A percentile compares a stretch with the other conserved stretches of the same genome.
Conservation (phyloP, 2,113 vertebrate species). For the Phrynosoma blainvillii region DNA sequence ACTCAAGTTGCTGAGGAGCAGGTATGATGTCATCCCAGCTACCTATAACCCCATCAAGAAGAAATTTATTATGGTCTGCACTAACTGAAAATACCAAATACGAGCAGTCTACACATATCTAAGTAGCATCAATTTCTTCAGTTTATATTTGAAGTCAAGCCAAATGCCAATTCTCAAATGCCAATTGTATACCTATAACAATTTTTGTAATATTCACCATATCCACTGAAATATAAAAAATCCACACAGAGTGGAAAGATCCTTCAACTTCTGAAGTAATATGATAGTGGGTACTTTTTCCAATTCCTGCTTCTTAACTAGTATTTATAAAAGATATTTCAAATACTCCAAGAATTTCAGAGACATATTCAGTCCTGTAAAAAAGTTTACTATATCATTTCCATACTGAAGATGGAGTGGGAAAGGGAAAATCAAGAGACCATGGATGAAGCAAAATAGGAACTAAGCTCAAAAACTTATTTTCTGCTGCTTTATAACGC, state of each 20-base stretch:
- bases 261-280: background rate
- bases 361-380: background rate
- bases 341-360: background rate
- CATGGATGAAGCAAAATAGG: background rate
- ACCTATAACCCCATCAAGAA: background rate
- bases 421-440: background rate
- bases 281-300: background rate
- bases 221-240: background rate
- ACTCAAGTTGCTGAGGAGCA: background rate
- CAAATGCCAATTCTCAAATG: background rate
- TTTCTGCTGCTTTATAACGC: background rate
- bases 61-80: background rate
- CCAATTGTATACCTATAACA: background rate
- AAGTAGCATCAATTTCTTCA: background rate
- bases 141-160: background rate
- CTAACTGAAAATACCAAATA: background rate
- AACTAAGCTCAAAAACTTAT: background rate
- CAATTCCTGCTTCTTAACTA: background rate
- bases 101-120: background rate
- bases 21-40: background rate
- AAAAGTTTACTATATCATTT: background rate
- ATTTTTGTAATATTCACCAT: background rate
- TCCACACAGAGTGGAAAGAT: background rate
- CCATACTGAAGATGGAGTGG: background rate
- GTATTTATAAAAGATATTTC: background rate